Evolutionary conservation across 2,888 invertebrate species (phyloP).

Genomic region (Drosophila anceps): DNA sequence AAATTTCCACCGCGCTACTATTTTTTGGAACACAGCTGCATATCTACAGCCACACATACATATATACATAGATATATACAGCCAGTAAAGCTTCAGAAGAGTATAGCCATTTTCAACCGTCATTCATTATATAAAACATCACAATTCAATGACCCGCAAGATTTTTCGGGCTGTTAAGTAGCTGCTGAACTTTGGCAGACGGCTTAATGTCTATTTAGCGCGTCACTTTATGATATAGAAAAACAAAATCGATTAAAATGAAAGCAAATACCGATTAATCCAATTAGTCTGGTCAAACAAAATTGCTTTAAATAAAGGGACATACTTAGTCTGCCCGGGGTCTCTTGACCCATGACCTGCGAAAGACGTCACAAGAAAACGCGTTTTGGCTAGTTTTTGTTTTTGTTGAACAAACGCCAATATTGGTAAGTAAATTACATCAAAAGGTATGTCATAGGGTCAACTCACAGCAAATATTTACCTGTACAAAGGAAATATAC

Average conservation of each 20-base stretch:
- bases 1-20: no score
- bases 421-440: conserved; percentile 6
- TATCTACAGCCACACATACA: not conserved
- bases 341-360: not conserved
- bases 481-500: not conserved
- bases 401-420: not conserved
- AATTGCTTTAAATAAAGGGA: not conserved
- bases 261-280: conserved; percentile 19
- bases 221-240: conserved; percentile 2
- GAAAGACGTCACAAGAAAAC: not conserved
- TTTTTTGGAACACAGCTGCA: not conserved
- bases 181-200: conserved; percentile 1
- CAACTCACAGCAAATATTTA: not conserved
- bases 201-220: not conserved
- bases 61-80: not conserved
- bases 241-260: conserved; percentile 15
- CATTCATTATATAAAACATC: not conserved
- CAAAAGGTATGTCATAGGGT: not conserved
- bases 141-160: not conserved
- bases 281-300: conserved; percentile 25
- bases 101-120: not conserved
- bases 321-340: not conserved
- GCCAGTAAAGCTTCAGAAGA: no score
- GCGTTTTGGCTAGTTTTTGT: not conserved
- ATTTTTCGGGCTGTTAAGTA: not conserved